Evolutionary conservation across 2,113 vertebrate species (phyloP), one percentile per base, ranked within the genome.

Genomic region (Cyprinodon tularosa): DNA sequence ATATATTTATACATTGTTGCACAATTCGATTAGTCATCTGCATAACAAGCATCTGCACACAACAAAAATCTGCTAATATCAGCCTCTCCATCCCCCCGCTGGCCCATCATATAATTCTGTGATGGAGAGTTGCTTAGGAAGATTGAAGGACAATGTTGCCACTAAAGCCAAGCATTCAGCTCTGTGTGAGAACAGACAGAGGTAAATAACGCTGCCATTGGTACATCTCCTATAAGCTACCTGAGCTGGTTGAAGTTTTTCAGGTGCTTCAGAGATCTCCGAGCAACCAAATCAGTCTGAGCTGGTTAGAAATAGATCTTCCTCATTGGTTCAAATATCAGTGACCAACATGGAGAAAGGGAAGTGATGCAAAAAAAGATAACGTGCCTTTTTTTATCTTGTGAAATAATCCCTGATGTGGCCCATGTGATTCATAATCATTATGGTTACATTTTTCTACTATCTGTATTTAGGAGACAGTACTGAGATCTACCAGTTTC

Each of bases 11-110:
- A 29, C 87, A 93, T 88, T 68, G 89, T 82, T 62, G 76, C 89
- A 90, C 92, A 92, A 93, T 94, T 94, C 85, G 90, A 94, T 94
- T 90, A 92, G 92, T 91, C 93, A 94, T 93, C 93, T 93, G 93
- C 93, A 94, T 92, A 94, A 92, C 91, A 91, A 93, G 93, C 94
- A 95, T 94, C 94, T 94, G 94, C 91, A 89, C 74, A 91, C 90
- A 86, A 86, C 81, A 57, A 91, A 92, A 94, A 93, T 90, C 91
- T 90, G 90, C 85, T 88, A 86, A 90, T 90, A 89, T 83, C 66
- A 76, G 4, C n/a, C 48, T 74, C 73, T 59, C 79, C 83, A 29
- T 59, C 88, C 87, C 80, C 82, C 85, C 61, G 42, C 48, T 39
- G 77, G 78, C 75, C 84, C 68, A 29, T n/a, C 5, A 20, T 57